Conservation (phyloP, 1,140 invertebrate species). For the Aricia agestis region DNA sequence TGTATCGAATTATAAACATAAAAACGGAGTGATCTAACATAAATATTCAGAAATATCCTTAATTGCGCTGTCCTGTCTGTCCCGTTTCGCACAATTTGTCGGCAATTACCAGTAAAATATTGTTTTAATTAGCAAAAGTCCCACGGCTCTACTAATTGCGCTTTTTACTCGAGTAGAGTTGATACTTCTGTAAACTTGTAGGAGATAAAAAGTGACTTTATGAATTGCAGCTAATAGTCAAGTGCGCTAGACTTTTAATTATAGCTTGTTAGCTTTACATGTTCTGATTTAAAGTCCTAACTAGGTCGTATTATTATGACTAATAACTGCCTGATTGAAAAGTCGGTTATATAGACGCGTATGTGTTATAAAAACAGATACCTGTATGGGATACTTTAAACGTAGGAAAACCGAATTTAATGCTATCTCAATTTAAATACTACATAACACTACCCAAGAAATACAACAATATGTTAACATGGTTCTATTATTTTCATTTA, state of each 20-base stretch:
- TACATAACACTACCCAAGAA: no score
- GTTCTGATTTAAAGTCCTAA: no score
- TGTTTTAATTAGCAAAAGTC: conserved; percentile 40
- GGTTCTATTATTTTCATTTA: no score
- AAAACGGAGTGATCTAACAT: not conserved
- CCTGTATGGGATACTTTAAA: no score
- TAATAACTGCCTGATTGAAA: no score
- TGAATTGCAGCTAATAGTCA: not conserved
- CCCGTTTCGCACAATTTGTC: conserved; percentile 23
- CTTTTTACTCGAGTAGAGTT: conserved; percentile 32
- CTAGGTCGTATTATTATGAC: no score
- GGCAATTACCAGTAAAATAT: conserved; percentile 41
- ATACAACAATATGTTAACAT: no score
- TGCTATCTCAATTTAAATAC: no score
- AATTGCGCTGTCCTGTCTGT: not conserved
- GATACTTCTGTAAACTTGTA: conserved; percentile 6
- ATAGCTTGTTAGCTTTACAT: not conserved
- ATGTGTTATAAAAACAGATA: no score
- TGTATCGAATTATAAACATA: not conserved
- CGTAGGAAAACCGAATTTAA: no score
- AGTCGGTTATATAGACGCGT: no score
- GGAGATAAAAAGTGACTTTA: not conserved
- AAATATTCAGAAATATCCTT: conserved; percentile 13
- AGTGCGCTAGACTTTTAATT: not conserved
- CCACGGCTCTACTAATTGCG: conserved; percentile 34